Evolutionary conservation across 2,797 vertebrate genomes (phyloP), one percentile per base, ranked within the genome.

Genomic region (Oophaga sylvatica): DNA sequence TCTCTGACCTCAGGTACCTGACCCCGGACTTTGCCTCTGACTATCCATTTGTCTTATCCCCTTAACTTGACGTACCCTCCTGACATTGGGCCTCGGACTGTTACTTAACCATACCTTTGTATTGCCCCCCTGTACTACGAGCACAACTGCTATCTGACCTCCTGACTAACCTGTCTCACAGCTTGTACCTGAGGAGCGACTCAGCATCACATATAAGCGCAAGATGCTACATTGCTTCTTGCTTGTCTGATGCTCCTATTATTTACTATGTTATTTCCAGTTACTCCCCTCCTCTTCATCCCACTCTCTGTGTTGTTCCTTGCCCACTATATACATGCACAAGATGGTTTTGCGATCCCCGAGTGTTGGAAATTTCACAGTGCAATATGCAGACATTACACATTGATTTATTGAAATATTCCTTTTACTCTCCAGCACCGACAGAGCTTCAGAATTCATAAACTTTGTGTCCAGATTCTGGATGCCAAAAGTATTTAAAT

Each of bases 331-430:
- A 53, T 7, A 53, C 20, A 53, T 1, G 45, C 41, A 13, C 45
- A n/a, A 22, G 73, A 76, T 19, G 6, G 41, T 48, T 76, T 76
- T 76, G 73, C 53, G 35, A 75, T 75, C 71, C 12, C 15, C 3
- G 1, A 73, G 31, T 20, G 31, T 53, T 53, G 13, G 20, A 41
- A 11, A 73, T 41, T 41, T 15, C 22, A 10, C 63, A 19, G 45
- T 29, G 41, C 26, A 48, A 68, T 81, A 81, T 48, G 65, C 41
- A 48, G 63, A 81, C 80, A 7, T 67, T 81, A 48, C 80, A 68
- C 12, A 41, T 53, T 81, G 63, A 81, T 81, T 19, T 81, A 81
- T 81, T 81, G 63, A 81, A 68, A 68, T 81, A 67, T 81, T 67
- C 22, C n/a, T 4, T 20, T 67, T 53, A 67, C 68, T 65, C 80